Evolutionary conservation across 2,113 vertebrate species (phyloP).

Genomic region (Deroptyus accipitrinus): DNA sequence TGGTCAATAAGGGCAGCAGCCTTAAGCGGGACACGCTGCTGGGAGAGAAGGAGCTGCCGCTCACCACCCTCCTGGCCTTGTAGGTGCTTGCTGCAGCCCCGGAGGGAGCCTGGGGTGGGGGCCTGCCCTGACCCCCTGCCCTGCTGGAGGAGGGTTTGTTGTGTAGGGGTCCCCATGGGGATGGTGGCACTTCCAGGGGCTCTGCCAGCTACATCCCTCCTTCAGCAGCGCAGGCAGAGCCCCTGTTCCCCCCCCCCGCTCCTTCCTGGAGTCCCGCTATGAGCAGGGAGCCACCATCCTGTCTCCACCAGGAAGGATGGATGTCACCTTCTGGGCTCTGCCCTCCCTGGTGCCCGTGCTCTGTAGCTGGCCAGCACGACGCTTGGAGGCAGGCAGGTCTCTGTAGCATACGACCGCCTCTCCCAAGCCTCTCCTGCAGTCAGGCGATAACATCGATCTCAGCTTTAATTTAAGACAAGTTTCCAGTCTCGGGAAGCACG

Average conservation of each 20-base stretch:
- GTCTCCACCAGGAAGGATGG: neutral
- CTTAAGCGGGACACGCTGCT: slow-evolving; percentile 92
- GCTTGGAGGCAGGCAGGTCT: neutral
- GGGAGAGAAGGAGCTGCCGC: slow-evolving; percentile 89
- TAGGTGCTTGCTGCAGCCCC: neutral
- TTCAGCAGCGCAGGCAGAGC: neutral
- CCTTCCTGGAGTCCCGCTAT: neutral
- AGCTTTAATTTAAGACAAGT: neutral
- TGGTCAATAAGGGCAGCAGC: slow-evolving; percentile 97
- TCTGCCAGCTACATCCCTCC: neutral
- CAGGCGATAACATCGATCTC: neutral
- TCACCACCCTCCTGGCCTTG: slow-evolving; percentile 82
- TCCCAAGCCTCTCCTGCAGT: neutral
- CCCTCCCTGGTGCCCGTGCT: neutral
- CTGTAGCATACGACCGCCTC: neutral
- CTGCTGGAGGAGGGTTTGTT: neutral
- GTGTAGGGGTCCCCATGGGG: neutral
- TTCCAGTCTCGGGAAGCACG: neutral
- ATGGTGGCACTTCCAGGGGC: neutral
- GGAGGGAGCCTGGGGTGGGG: neutral
- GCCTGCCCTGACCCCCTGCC: neutral
- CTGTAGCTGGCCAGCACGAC: neutral
- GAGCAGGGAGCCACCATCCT: neutral
- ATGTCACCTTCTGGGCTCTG: neutral
- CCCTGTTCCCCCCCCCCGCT: neutral